These are phyloP conservation scores for Melanerpes aurifrons DNA, from an alignment of 2,113 vertebrate species.

Conservation along the genomic window DNA sequence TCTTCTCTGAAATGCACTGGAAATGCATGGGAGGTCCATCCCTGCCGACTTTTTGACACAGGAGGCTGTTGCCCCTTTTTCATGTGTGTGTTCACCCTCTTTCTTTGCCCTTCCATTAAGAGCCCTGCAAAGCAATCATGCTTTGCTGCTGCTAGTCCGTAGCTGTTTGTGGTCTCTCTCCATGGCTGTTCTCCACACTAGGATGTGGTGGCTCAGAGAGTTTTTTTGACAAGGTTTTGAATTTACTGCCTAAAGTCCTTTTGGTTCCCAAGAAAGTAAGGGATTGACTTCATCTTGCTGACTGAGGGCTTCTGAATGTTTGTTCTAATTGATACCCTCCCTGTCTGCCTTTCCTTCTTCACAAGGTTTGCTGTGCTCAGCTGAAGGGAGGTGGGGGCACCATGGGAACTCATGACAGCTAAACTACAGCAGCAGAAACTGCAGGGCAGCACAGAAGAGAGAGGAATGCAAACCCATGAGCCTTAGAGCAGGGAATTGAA, in stretches of 20 bases:
- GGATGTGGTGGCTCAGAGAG: not conserved
- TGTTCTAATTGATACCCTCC: not conserved
- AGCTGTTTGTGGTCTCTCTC: not conserved
- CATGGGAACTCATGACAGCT: rapidly evolving
- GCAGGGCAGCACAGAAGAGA: not conserved
- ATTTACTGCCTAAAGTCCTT: not conserved
- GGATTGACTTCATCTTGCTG: not conserved
- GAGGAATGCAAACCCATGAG: not conserved
- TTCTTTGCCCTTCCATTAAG: not conserved
- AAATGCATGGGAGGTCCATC: not conserved
- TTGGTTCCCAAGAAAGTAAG: not conserved
- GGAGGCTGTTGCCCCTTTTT: not conserved
- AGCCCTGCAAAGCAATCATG: not conserved
- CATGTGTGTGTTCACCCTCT: not conserved
- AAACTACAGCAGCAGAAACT: not conserved
- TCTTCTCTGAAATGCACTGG: conserved; percentile 4
- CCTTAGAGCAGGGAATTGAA: not conserved
- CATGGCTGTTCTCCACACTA: not conserved
- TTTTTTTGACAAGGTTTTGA: not conserved
- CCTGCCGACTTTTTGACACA: not conserved
- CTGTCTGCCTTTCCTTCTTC: not conserved
- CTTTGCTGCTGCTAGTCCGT: not conserved
- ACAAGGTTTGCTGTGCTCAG: not conserved
- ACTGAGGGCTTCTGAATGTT: not conserved
- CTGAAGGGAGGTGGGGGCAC: not conserved